These are phyloP conservation scores for Brachymystax lenok DNA, from an alignment of 2,797 vertebrate species.

Conservation along the genomic window DNA sequence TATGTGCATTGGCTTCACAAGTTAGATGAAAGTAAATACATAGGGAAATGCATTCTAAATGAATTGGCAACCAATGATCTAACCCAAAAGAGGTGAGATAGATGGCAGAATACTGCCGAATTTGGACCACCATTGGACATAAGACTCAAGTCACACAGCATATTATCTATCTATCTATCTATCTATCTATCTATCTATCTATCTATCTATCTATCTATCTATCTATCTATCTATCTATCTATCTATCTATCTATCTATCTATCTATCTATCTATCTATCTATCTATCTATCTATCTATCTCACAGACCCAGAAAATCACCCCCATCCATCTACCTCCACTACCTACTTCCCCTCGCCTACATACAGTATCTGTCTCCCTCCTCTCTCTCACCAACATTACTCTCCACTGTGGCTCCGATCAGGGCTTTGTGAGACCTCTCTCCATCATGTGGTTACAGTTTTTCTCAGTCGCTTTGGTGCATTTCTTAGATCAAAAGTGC, in stretches of 20 bases:
- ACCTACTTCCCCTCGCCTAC: background rate
- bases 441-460: slow-evolving; percentile 6
- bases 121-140: background rate
- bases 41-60: no score
- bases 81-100: no score
- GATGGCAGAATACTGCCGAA: background rate
- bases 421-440: background rate
- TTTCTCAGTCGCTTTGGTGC: no score
- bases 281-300: no score
- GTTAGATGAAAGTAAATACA: no score
- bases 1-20: background rate
- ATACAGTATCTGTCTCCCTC: background rate
- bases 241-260: background rate
- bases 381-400: background rate
- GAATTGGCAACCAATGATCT: background rate
- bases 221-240: no score
- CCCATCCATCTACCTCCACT: background rate
- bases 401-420: background rate
- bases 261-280: no score
- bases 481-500: no score
- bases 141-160: background rate
- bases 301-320: slow-evolving; percentile 15
- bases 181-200: no score
- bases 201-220: no score
- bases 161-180: no score